Conservation (phyloP, 2,797 vertebrate species). For the Phrynocephalus vlangalii region DNA sequence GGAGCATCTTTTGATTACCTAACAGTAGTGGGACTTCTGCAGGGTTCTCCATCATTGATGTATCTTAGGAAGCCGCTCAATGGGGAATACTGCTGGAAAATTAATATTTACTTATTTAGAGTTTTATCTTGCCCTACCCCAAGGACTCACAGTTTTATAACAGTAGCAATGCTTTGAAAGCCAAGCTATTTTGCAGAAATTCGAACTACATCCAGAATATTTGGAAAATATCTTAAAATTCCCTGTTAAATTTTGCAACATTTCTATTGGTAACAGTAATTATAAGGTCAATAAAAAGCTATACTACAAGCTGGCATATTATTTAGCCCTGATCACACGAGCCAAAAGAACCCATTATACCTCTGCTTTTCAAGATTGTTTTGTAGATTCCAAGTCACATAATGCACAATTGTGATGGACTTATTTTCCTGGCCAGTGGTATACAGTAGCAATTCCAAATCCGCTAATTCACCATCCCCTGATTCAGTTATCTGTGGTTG, state of each 20-base stretch:
- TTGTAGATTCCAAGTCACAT: too few species aligned
- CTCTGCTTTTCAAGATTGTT: too few species aligned
- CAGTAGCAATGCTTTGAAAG: neutral
- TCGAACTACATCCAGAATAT: neutral
- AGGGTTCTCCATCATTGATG: neutral
- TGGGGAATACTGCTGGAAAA: neutral
- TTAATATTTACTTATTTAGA: conserved; percentile 2
- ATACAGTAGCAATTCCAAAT: too few species aligned
- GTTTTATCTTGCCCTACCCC: neutral
- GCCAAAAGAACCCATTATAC: too few species aligned
- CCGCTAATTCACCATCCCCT: too few species aligned
- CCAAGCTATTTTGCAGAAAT: neutral
- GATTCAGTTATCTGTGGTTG: too few species aligned
- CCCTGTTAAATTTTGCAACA: neutral
- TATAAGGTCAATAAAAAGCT: neutral
- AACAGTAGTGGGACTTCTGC: neutral
- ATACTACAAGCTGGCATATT: neutral
- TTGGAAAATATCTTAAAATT: neutral
- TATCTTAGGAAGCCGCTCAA: neutral
- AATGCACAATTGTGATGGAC: too few species aligned
- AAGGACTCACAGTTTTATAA: conserved; percentile 7
- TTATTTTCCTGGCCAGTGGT: too few species aligned
- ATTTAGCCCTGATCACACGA: too few species aligned
- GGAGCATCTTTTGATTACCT: neutral
- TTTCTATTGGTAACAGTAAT: neutral